A percentile compares a stretch with the other conserved stretches of the same genome.
phyloP scores from a whole-genome alignment of 2,888 invertebrate genomes.

The Panorpa germanica region DNA sequence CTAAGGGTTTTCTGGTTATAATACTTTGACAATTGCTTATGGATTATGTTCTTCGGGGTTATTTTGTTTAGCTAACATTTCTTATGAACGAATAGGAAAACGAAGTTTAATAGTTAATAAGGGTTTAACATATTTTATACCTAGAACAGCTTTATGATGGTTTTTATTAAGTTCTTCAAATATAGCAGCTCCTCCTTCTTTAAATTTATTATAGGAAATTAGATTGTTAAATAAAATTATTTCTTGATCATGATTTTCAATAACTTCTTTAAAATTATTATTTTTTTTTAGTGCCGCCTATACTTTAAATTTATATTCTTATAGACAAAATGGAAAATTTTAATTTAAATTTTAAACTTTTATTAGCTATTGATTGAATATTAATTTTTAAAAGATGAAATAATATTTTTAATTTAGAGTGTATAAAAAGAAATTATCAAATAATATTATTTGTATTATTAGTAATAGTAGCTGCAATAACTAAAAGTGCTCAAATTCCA shows the following conservation, averaged over 20 bases:
- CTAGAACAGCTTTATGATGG: slow-evolving; percentile 37
- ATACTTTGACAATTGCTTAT: slow-evolving; percentile 41
- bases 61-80: slow-evolving; percentile 45
- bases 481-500: background rate
- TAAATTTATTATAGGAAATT: slow-evolving; percentile 50
- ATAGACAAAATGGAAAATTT: slow-evolving; percentile 37
- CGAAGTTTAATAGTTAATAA: slow-evolving; percentile 44
- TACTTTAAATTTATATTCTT: slow-evolving; percentile 43
- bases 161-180: slow-evolving; percentile 42
- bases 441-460: too few species aligned
- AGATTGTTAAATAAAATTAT: slow-evolving; percentile 38
- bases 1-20: slow-evolving; percentile 30
- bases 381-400: too few species aligned
- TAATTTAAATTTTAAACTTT: slow-evolving; percentile 29
- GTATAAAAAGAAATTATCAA: too few species aligned
- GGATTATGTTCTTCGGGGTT: slow-evolving; percentile 43
- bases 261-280: slow-evolving; percentile 32
- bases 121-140: slow-evolving; percentile 37
- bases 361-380: too few species aligned
- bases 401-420: too few species aligned
- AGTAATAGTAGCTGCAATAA: background rate
- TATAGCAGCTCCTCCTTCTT: slow-evolving; percentile 44
- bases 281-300: slow-evolving; percentile 46
- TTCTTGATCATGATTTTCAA: slow-evolving; percentile 27
- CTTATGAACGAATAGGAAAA: slow-evolving; percentile 36